Evolutionary conservation across 1,140 invertebrate species (phyloP).

Genomic region (Geopemphigus sp.): DNA sequence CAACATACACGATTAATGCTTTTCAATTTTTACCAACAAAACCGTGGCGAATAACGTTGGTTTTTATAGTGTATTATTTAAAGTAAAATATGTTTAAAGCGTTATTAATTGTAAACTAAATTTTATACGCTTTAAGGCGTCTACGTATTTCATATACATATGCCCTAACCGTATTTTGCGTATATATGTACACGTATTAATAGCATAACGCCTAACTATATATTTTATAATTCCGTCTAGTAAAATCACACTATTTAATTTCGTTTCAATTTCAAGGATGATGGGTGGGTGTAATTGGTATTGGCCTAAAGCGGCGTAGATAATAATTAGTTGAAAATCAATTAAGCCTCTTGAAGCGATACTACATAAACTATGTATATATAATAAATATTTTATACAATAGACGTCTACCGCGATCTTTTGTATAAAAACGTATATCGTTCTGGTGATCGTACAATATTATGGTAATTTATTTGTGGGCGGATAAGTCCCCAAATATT

Average conservation of each 20-base stretch:
- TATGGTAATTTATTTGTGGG: too few relatives aligned
- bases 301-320: too few relatives aligned
- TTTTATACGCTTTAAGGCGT: not conserved
- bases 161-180: not conserved
- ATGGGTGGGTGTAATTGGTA: not conserved
- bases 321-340: conserved; percentile 14
- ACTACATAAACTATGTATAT: too few relatives aligned
- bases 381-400: too few relatives aligned
- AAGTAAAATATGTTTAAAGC: not conserved
- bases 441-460: too few relatives aligned
- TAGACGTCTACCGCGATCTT: too few relatives aligned
- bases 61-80: not conserved
- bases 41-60: too few relatives aligned
- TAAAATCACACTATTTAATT: not conserved
- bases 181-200: not conserved
- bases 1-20: too few relatives aligned
- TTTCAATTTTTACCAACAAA: too few relatives aligned
- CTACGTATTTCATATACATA: not conserved
- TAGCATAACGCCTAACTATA: not conserved
- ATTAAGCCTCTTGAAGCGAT: not conserved
- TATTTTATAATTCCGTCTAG: not conserved
- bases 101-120: not conserved
- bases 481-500: too few relatives aligned
- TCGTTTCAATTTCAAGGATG: conserved; percentile 10
- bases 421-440: too few relatives aligned